A percentile compares a stretch with the other conserved stretches of the same genome.
Conservation (phyloP, 2,797 vertebrate species). For the Smutsia gigantea region DNA sequence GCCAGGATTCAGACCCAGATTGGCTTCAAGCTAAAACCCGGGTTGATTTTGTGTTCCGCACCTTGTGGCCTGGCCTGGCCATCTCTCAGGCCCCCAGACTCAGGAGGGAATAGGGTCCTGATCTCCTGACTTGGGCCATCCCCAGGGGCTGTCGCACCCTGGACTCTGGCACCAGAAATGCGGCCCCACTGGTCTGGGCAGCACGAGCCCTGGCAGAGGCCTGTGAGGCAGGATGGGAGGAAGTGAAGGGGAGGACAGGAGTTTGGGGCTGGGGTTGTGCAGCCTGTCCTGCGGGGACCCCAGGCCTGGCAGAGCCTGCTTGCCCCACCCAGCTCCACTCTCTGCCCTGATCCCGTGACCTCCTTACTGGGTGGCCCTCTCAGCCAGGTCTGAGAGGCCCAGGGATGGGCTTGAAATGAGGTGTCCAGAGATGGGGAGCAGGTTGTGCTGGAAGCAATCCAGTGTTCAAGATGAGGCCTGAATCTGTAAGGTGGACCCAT, state of each 20-base stretch:
- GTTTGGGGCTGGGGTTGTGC: conserved; percentile 42
- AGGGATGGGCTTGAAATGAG: background rate
- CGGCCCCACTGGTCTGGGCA: conserved; percentile 59
- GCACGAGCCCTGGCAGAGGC: background rate
- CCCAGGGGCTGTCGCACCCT: background rate
- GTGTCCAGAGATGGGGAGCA: background rate
- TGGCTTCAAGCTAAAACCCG: background rate
- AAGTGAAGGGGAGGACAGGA: background rate
- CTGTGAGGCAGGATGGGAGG: background rate
- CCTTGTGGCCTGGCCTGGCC: background rate
- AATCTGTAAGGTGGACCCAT: background rate
- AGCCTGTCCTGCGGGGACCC: conserved; percentile 29
- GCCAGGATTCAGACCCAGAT: background rate
- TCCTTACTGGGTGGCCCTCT: background rate
- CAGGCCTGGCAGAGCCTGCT: conserved; percentile 38
- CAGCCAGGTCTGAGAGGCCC: background rate
- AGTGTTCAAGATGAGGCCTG: background rate
- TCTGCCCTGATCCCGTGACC: background rate
- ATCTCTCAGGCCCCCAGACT: background rate
- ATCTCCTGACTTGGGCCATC: conserved; percentile 56
- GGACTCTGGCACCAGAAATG: conserved; percentile 65
- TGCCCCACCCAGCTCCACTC: conserved; percentile 42
- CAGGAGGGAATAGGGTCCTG: conserved; percentile 23
- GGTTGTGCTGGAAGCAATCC: background rate
- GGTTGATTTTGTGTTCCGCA: background rate